phyloP scores from a whole-genome alignment of 2,888 invertebrate genomes.

The Hirudinaria manillensis region DNA sequence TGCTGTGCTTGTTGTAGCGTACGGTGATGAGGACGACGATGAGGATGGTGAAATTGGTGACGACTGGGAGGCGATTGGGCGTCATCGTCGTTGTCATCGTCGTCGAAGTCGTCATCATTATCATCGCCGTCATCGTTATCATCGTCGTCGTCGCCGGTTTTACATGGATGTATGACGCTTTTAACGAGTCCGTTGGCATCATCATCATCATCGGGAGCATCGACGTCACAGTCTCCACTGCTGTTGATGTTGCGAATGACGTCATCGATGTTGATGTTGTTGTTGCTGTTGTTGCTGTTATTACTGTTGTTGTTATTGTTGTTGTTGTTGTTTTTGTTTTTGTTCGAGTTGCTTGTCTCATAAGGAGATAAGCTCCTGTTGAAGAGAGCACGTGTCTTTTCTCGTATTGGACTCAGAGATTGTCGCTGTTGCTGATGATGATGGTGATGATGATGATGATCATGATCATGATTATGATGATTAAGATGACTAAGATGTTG shows the following conservation, averaged over 20 bases:
- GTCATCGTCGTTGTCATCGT: neutral
- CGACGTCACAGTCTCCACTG: neutral
- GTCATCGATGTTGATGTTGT: neutral
- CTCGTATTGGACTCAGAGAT: no score
- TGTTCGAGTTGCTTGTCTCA: neutral
- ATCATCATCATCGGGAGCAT: neutral
- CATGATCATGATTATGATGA: no score
- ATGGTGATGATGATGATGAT: no score
- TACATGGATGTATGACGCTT: neutral
- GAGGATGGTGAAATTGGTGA: neutral
- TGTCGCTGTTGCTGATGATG: no score
- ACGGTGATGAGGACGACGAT: neutral
- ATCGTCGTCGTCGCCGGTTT: neutral
- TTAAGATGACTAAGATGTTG: no score
- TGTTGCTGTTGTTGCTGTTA: neutral
- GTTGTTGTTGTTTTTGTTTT: neutral
- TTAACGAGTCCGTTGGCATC: neutral
- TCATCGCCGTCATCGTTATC: conserved; percentile 16
- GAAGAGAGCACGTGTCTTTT: no score
- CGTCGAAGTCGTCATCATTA: conserved; percentile 1
- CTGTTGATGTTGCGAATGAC: neutral
- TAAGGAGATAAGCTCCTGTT: no score
- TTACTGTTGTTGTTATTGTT: neutral
- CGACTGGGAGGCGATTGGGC: neutral
- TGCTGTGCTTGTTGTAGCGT: neutral